phyloP scores from a whole-genome alignment of 2,113 vertebrate genomes.

The Zosterops pallidus region DNA sequence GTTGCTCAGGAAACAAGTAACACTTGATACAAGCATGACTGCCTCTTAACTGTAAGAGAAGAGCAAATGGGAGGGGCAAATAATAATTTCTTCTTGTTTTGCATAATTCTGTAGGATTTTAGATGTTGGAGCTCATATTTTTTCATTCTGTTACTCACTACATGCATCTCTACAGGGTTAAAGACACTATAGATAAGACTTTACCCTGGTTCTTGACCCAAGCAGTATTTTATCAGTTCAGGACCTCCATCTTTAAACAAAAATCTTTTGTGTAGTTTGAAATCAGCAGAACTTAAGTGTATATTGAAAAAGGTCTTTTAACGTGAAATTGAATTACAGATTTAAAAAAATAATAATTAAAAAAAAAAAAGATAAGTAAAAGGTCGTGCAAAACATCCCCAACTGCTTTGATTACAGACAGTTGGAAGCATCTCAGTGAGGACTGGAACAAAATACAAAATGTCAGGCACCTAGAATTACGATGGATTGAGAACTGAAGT shows the following conservation, averaged over 20 bases:
- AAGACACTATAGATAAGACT: neutral
- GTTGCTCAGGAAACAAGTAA: neutral
- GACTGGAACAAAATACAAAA: neutral
- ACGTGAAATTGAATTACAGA: conserved; percentile 38
- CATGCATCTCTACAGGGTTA: neutral
- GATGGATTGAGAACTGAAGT: neutral
- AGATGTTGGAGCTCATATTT: neutral
- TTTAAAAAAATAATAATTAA: neutral
- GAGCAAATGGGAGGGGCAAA: neutral
- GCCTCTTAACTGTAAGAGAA: neutral
- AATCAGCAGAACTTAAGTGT: neutral
- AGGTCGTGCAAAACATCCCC: neutral
- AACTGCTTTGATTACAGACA: conserved; percentile 22
- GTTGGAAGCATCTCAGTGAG: neutral
- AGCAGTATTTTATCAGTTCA: neutral
- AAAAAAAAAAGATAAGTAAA: neutral
- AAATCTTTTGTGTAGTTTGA: neutral
- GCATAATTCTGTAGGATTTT: neutral
- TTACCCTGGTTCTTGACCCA: neutral
- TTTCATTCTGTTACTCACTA: neutral
- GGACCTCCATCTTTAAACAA: neutral
- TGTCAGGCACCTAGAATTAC: neutral
- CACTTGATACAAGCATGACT: neutral
- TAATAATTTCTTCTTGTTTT: neutral
- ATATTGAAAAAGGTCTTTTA: neutral